These are phyloP conservation scores for Alexandromys fortis DNA, from an alignment of 2,113 vertebrate species.

Conservation along the genomic window DNA sequence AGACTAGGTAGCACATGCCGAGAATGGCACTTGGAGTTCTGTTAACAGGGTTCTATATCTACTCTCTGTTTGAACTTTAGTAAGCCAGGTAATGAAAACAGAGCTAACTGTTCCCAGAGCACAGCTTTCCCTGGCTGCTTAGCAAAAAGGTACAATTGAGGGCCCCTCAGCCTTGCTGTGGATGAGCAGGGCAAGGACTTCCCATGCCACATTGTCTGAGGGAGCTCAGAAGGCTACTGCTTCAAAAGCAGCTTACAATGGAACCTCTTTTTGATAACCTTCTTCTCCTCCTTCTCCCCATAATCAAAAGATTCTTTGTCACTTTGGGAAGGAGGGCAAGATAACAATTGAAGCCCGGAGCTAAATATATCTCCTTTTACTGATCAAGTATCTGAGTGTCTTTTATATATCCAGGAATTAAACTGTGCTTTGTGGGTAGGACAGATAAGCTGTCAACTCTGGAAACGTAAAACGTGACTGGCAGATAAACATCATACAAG, in stretches of 20 bases:
- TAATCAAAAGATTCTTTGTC: neutral
- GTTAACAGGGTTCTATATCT: slow-evolving; percentile 7
- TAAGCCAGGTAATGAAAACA: neutral
- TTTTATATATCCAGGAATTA: neutral
- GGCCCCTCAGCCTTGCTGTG: neutral
- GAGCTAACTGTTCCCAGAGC: neutral
- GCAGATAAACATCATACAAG: neutral
- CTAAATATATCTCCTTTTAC: neutral
- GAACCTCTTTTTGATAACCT: neutral
- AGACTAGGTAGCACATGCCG: neutral
- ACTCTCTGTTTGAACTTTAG: neutral
- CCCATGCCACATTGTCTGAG: neutral
- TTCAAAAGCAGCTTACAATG: neutral
- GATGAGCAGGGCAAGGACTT: neutral
- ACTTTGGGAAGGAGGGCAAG: neutral
- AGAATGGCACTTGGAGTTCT: neutral
- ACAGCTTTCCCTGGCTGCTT: neutral
- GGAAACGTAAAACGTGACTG: slow-evolving; percentile 28
- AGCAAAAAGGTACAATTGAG: neutral
- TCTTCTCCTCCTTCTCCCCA: neutral
- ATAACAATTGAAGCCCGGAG: neutral
- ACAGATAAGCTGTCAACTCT: neutral
- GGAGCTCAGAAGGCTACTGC: neutral
- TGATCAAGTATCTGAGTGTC: neutral
- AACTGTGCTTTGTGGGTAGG: neutral